Percentiles rank a stretch among this genome's conserved stretches.
Evolutionary conservation across 2,113 vertebrate species (phyloP).

Genomic region (Notarius lentiginosus): DNA sequence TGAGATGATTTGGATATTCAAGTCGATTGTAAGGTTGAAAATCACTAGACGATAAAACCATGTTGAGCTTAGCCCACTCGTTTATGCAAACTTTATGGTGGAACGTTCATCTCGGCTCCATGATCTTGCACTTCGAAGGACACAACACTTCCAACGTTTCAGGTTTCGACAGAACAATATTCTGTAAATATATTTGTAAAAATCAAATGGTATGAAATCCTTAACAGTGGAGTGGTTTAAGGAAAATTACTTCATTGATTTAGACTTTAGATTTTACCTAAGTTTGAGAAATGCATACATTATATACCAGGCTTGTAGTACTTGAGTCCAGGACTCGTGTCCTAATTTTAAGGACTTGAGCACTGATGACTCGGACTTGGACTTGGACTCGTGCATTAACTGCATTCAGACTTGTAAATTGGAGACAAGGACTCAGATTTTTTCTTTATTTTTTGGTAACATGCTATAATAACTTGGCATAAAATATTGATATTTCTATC

Average conservation of each 20-base stretch:
- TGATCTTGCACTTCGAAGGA: neutral
- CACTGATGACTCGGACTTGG: too few relatives aligned
- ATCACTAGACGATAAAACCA: conserved; percentile 20
- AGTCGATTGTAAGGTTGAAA: neutral
- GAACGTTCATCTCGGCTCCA: neutral
- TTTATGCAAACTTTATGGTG: neutral
- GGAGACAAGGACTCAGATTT: too few relatives aligned
- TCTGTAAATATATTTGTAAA: neutral
- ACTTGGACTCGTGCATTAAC: too few relatives aligned
- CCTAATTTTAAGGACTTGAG: too few relatives aligned
- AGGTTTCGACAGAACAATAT: neutral
- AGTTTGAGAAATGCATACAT: too few relatives aligned
- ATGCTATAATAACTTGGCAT: too few relatives aligned
- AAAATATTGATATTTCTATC: too few relatives aligned
- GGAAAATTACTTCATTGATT: neutral
- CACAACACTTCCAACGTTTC: neutral
- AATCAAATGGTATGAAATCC: neutral
- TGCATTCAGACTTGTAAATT: too few relatives aligned
- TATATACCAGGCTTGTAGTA: too few relatives aligned
- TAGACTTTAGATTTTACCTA: neutral
- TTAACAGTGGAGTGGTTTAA: neutral
- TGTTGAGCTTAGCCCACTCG: neutral
- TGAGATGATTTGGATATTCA: neutral
- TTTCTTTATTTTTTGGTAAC: too few relatives aligned
- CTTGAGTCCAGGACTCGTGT: too few relatives aligned